These are phyloP conservation scores for Nerophis lumbriciformis DNA, from an alignment of 2,113 vertebrate genomes.

Conservation along the genomic window DNA sequence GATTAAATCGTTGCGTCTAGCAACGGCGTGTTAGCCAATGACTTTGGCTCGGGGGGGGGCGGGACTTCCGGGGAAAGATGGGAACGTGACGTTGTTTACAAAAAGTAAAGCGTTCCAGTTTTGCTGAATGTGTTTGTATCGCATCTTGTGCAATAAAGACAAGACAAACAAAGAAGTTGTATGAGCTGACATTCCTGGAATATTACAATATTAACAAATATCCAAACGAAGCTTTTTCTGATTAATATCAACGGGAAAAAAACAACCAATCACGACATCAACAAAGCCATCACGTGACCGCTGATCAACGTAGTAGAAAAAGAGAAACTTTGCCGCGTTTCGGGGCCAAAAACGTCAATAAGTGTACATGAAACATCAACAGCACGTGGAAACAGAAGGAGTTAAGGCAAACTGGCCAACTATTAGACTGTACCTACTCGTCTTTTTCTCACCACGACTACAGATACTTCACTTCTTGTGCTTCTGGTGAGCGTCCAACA, in stretches of 20 bases:
- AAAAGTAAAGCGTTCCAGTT: too few species aligned
- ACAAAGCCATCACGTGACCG: not conserved
- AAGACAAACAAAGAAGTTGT: too few species aligned
- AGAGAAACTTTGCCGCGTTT: not conserved
- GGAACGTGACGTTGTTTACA: too few species aligned
- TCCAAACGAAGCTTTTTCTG: not conserved
- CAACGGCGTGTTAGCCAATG: too few species aligned
- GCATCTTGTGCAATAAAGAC: too few species aligned
- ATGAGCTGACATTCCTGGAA: too few species aligned
- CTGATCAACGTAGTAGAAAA: not conserved
- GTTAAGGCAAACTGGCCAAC: constrained; percentile 42
- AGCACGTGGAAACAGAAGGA: not conserved
- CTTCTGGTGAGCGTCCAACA: too few species aligned
- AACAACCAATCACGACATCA: not conserved
- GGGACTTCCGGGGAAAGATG: too few species aligned
- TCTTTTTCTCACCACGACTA: not conserved
- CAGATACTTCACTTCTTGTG: too few species aligned
- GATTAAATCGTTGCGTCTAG: not conserved
- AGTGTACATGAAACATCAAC: constrained; percentile 6
- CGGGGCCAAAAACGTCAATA: not conserved
- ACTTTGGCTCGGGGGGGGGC: too few species aligned
- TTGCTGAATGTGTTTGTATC: too few species aligned
- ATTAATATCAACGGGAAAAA: not conserved
- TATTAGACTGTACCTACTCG: not conserved
- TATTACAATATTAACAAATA: not conserved